Base-by-base conservation (phyloP, 2,888 invertebrate species). In the Phlogophora meticulosa region DNA sequence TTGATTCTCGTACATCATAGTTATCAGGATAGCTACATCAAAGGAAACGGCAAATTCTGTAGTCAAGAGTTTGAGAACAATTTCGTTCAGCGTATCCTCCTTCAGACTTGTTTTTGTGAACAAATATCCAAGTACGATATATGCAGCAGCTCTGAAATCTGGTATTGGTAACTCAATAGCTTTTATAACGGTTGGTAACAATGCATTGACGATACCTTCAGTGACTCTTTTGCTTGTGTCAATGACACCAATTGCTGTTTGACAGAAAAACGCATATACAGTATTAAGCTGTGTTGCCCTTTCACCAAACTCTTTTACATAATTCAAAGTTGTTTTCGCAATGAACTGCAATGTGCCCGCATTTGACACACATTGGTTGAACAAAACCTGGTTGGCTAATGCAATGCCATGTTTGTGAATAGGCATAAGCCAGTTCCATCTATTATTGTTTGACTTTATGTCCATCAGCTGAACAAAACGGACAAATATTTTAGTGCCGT, bases 401-500 rank as follows among this genome's bases (percentile, higher is more conserved):
- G 97, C 96, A 10, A 97, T 93, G 1, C 98, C 98, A 11, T 97
- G 95, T 87, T 97, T 97, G 88, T 98, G 97, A 4, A 98, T 88
- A 0, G 97, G 95, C 34, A 96, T 90, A 34, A 99, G 91, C 98
- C 98, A 99, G 76, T 96, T 93, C 98, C 98, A 99, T 66, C 96
- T 95, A 60, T 96, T 96, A n/a, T 92, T 92, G 0, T 89, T 83
- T 9, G 96, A 93, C 22, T 96, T 96, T 13, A 99, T 89, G 59
- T 97, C 96, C 82, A 98, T 88, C 0, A 98, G 94, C 90, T 99
- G 98, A 1, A 99, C 89, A 55, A 98, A 96, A 83, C 97, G 93
- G 0, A 98, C 97, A 93, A 99, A 99, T 73, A 98, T 97, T 78
- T 98, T 97, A 0, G 98, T 98, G 85, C 99, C 98, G 91, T 99